These are phyloP conservation scores for Mythimna loreyi DNA, from an alignment of 2,888 invertebrate species.

Conservation along the genomic window DNA sequence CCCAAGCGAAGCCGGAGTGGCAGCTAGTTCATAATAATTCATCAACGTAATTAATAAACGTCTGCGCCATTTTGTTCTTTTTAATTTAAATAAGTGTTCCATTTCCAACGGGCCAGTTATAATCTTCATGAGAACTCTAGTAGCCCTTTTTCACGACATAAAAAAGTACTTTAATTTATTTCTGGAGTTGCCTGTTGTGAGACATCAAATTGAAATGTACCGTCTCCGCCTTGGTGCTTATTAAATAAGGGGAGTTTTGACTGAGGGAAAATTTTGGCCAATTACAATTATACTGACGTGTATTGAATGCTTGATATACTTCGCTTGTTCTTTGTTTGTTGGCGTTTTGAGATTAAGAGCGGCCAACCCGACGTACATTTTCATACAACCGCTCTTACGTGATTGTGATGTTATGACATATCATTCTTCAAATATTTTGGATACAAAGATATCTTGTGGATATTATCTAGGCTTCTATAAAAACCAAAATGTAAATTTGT, in stretches of 20 bases:
- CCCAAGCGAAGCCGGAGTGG: too few relatives aligned
- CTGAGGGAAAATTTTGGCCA: conserved; percentile 49
- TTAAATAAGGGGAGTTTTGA: conserved; percentile 55
- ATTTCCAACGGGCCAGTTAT: conserved; percentile 43
- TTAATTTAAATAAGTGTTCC: conserved; percentile 60
- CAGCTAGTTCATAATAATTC: conserved; percentile 26
- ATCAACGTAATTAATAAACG: conserved; percentile 45
- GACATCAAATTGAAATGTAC: conserved; percentile 57
- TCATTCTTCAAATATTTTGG: too few relatives aligned
- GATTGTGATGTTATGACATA: too few relatives aligned
- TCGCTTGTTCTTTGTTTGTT: conserved; percentile 41
- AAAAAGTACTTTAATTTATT: conserved; percentile 60
- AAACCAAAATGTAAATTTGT: too few relatives aligned
- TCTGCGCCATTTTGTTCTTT: conserved; percentile 49
- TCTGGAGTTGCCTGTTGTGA: conserved; percentile 39
- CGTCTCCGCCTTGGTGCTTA: conserved; percentile 38
- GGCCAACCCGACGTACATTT: too few relatives aligned
- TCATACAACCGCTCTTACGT: too few relatives aligned
- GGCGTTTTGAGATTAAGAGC: too few relatives aligned
- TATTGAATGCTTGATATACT: conserved; percentile 56
- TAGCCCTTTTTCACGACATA: conserved; percentile 48
- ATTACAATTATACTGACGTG: conserved; percentile 55
- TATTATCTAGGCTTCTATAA: too few relatives aligned
- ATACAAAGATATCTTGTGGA: too few relatives aligned
- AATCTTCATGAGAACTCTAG: conserved; percentile 44